phyloP scores from a whole-genome alignment of 1,140 invertebrate genomes.

The Ceratina calcarata region DNA sequence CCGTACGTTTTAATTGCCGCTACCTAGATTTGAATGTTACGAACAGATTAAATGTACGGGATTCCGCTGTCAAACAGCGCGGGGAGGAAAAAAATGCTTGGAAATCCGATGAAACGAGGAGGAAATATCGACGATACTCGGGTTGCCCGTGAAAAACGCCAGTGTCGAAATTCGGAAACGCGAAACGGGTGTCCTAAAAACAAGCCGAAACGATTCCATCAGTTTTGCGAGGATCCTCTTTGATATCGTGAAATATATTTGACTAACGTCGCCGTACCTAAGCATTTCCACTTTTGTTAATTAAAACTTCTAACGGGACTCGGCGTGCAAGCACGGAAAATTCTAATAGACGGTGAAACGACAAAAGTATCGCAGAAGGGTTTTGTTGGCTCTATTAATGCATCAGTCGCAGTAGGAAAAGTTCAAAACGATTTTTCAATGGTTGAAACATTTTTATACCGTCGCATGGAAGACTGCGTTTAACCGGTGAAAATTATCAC shows the following conservation, averaged over 20 bases:
- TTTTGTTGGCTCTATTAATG: background rate
- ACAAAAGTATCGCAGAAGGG: too few species aligned
- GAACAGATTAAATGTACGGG: too few species aligned
- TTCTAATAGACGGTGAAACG: too few species aligned
- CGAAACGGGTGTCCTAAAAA: background rate
- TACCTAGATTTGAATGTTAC: too few species aligned
- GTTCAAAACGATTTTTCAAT: background rate
- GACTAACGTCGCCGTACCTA: background rate
- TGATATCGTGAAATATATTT: background rate
- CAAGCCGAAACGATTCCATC: background rate
- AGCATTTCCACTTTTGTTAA: constrained; percentile 9
- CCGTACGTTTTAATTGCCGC: too few species aligned
- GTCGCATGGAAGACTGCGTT: background rate
- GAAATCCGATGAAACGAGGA: background rate
- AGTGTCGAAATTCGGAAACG: background rate
- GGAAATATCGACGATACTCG: background rate
- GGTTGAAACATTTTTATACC: background rate
- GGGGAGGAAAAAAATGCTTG: too few species aligned
- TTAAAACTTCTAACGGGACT: constrained; percentile 2
- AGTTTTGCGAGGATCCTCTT: background rate
- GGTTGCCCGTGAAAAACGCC: background rate
- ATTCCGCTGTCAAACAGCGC: too few species aligned
- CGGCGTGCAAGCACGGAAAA: background rate
- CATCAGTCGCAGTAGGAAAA: background rate
- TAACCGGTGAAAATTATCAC: constrained; percentile 17